Evolutionary conservation across 2,797 vertebrate species (phyloP).

Genomic region (Rhabdophis nuchalis): DNA sequence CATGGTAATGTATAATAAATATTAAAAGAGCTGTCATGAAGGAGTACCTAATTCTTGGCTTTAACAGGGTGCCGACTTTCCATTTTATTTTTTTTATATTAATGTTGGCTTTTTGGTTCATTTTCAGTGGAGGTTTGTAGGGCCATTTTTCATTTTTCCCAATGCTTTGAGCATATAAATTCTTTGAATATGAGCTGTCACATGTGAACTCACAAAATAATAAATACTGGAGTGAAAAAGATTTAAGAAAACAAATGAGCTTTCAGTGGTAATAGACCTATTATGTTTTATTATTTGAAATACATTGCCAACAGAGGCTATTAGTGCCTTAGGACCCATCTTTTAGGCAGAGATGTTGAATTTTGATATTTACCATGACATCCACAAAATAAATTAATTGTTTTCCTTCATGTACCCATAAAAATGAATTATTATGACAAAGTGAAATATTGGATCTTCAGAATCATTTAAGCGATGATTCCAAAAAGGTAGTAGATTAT

Average conservation of each 20-base stretch:
- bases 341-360: not conserved
- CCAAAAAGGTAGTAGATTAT: conserved; percentile 19
- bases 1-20: not conserved
- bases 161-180: not conserved
- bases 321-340: not conserved
- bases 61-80: not conserved
- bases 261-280: not conserved
- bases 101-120: not conserved
- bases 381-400: not conserved
- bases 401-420: conserved; percentile 12
- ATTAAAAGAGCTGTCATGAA: not conserved
- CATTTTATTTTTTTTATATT: not conserved
- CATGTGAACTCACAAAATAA: not conserved
- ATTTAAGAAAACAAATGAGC: not conserved
- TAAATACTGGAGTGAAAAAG: not conserved
- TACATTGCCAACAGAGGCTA: rapidly evolving
- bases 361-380: not conserved
- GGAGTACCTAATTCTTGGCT: not conserved
- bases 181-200: not conserved
- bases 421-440: not conserved
- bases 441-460: not conserved
- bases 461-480: not conserved
- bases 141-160: not conserved
- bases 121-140: not conserved
- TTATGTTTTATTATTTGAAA: conserved; percentile 27